Evolutionary conservation across 2,113 vertebrate species (phyloP), one percentile per base, ranked within the genome.

Genomic region (Archocentrus centrarchus): DNA sequence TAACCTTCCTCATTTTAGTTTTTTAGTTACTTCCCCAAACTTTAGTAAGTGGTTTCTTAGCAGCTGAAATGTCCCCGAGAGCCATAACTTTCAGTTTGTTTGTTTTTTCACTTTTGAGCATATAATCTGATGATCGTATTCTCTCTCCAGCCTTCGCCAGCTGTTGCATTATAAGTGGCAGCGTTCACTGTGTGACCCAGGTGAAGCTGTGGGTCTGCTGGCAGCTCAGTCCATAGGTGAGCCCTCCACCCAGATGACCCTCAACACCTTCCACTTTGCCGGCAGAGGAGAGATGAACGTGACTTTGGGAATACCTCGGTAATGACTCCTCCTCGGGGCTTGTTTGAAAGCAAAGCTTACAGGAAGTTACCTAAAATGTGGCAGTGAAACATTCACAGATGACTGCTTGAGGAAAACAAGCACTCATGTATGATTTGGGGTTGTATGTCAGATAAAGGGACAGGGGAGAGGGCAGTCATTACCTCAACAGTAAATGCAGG

Each of bases 221-320:
- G 98, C 98, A 0, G 98, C 98, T 82, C 98, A 99, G 95, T 99
- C 98, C 89, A 98, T 99, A 3, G 98, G 98, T 0, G 98, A 99
- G 18, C 98, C 98, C 32, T 99, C 98, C 87, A 99, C 98, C 5
- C 98, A 99, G 95, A 99, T 99, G 98, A 99, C 98, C 41, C 97
- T 99, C 59, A 99, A 99, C 96, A 99, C 98, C 63, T 99, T 99
- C 91, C 98, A 99, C 93, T 99, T 99, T 32, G 98, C 98, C 0
- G 98, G 98, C 92, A 97, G 98, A 96, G 98, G 98, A 89, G 98
- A 99, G 96, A 99, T 99, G 98, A 99, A 99, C 10, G 98, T 99
- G 90, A 99, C 98, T 0, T 79, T 99, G 86, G 98, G 98, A 87
- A 99, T 99, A 61, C 98, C 98, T 22, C 98, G 98, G 98, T 99